Conservation (phyloP, 1,140 invertebrate species). For the Neotoxoptera formosana region DNA sequence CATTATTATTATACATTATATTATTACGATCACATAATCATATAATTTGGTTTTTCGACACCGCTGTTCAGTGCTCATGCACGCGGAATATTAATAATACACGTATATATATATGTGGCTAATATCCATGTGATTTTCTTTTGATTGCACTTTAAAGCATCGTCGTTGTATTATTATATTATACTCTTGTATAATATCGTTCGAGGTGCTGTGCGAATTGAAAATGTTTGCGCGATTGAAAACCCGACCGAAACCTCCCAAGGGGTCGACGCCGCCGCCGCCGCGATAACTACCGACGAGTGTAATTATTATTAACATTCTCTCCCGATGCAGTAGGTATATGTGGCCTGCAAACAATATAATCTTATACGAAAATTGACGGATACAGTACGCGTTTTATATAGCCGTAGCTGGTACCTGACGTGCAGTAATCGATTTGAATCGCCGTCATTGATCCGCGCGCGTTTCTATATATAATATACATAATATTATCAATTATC, state of each 20-base stretch:
- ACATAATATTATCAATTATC: background rate
- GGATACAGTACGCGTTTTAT: background rate
- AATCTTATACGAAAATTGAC: background rate
- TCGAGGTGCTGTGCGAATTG: background rate
- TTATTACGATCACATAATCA: conserved; percentile 4
- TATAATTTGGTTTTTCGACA: conserved; percentile 10
- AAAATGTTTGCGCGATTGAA: background rate
- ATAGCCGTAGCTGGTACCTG: no score
- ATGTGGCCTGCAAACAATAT: background rate
- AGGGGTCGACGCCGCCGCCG: background rate
- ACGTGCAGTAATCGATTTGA: conserved; percentile 36
- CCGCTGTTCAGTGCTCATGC: background rate
- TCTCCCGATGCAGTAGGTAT: no score
- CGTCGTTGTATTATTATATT: background rate
- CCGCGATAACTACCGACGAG: background rate
- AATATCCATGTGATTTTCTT: conserved; percentile 16
- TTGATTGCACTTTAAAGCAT: background rate
- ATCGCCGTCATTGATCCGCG: background rate
- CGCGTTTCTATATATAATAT: background rate
- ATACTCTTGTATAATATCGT: background rate
- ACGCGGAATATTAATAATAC: background rate
- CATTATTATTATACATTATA: background rate
- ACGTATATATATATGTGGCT: background rate
- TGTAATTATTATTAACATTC: conserved; percentile 17
- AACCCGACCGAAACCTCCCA: background rate